phyloP scores from a whole-genome alignment of 2,797 vertebrate genomes.

The Danio kyathit region DNA sequence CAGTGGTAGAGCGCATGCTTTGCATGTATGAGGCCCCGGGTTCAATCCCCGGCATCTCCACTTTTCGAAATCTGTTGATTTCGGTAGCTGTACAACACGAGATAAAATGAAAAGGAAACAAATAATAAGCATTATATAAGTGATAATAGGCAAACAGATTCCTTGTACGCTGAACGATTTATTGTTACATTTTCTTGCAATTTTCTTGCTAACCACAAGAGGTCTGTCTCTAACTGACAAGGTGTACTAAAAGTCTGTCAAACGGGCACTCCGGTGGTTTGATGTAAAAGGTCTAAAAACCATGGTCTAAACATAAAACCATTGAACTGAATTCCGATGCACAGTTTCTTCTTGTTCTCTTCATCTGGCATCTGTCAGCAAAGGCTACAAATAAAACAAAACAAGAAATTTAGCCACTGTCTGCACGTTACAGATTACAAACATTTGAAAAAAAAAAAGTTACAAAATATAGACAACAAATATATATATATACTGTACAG shows the following conservation, averaged over 20 bases:
- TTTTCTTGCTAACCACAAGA: conserved; percentile 25
- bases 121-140: too few relatives aligned
- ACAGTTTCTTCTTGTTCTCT: conserved; percentile 12
- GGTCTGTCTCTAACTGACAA: neutral
- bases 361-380: conserved; percentile 44
- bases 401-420: neutral
- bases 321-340: neutral
- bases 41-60: conserved; percentile 77
- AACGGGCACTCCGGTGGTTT: neutral
- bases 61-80: neutral
- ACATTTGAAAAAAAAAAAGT: neutral
- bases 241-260: neutral
- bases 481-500: neutral
- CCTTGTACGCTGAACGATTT: neutral
- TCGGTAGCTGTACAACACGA: neutral
- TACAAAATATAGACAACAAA: neutral
- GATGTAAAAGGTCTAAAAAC: neutral
- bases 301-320: neutral
- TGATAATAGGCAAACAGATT: accelerated
- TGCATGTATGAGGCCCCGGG: conserved; percentile 75
- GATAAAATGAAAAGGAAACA: neutral
- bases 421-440: neutral
- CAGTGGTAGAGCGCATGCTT: conserved; percentile 74
- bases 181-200: neutral
- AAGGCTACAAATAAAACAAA: conserved; percentile 10